Percentiles rank a stretch among this genome's conserved stretches.
These are phyloP conservation scores for Scaptomyza parva DNA, from an alignment of 2,888 invertebrate genomes.

Conservation along the genomic window DNA sequence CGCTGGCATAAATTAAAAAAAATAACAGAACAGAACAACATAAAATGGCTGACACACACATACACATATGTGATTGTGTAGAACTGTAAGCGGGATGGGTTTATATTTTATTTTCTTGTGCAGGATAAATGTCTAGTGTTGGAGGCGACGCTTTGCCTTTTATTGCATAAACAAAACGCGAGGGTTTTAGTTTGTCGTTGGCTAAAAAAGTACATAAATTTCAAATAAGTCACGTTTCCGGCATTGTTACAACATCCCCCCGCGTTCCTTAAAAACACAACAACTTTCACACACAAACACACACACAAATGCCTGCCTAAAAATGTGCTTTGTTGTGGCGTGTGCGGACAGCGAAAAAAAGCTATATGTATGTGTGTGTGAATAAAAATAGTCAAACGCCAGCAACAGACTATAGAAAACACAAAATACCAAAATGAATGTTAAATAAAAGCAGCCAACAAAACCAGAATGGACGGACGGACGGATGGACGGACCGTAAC, in stretches of 20 bases:
- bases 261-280: conserved; percentile 25
- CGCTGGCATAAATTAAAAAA: conserved; percentile 50
- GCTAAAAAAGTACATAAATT: conserved; percentile 77
- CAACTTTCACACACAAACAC: conserved; percentile 7
- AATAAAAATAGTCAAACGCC: conserved; percentile 49
- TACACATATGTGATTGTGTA: conserved; percentile 3
- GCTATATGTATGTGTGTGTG: background rate
- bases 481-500: conserved; percentile 18
- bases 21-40: conserved; percentile 3
- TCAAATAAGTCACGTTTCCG: conserved; percentile 79
- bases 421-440: conserved; percentile 62
- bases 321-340: conserved; percentile 73
- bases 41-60: conserved; percentile 42
- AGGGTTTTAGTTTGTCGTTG: conserved; percentile 48
- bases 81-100: background rate
- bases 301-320: conserved; percentile 30
- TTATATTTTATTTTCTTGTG: conserved; percentile 7
- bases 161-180: conserved; percentile 54
- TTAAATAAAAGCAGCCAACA: conserved; percentile 52
- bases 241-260: conserved; percentile 34
- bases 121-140: conserved; percentile 31
- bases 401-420: conserved; percentile 48
- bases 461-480: conserved; percentile 38
- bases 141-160: conserved; percentile 36
- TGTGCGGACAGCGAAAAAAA: conserved; percentile 57